These are phyloP conservation scores for Zeus faber DNA, from an alignment of 2,113 vertebrate genomes.

Conservation along the genomic window DNA sequence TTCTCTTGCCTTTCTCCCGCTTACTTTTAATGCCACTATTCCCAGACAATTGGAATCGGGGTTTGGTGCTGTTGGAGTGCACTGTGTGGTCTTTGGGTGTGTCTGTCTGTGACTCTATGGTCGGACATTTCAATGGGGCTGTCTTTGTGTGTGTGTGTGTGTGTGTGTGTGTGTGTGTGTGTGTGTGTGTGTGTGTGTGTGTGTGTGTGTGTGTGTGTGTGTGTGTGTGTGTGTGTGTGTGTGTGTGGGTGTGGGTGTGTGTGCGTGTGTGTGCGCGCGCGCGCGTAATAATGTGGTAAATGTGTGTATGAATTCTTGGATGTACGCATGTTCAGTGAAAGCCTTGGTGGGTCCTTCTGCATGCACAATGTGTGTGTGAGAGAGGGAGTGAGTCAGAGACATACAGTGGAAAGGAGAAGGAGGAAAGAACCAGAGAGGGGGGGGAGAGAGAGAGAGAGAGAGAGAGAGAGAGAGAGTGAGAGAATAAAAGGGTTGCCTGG, in stretches of 20 bases:
- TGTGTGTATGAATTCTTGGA: neutral
- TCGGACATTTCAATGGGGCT: constrained; percentile 6
- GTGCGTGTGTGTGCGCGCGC: constrained; percentile 6
- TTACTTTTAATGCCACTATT: too few species aligned
- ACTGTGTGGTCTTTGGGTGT: constrained; percentile 38
- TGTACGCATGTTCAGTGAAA: too few species aligned
- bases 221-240: constrained; percentile 8
- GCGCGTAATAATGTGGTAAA: constrained; percentile 8
- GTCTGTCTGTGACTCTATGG: constrained; percentile 21
- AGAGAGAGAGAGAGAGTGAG: neutral
- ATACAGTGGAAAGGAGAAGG: constrained; percentile 3
- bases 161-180: constrained; percentile 12
- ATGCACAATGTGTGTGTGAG: constrained; percentile 14
- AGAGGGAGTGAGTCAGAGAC: too few species aligned
- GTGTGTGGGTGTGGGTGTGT: constrained; percentile 1
- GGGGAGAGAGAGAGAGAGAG: neutral
- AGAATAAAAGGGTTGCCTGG: neutral
- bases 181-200: constrained; percentile 14
- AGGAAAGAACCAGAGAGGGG: neutral
- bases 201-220: constrained; percentile 15
- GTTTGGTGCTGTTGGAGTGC: constrained; percentile 20
- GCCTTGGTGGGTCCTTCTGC: too few species aligned
- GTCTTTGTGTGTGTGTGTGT: neutral
- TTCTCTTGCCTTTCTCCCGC: too few species aligned
- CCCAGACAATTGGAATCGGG: neutral